Evolutionary conservation across 37 sponge, comb jelly and placozoan genomes (phyloP).

Genomic region (Spongilla lacustris): DNA sequence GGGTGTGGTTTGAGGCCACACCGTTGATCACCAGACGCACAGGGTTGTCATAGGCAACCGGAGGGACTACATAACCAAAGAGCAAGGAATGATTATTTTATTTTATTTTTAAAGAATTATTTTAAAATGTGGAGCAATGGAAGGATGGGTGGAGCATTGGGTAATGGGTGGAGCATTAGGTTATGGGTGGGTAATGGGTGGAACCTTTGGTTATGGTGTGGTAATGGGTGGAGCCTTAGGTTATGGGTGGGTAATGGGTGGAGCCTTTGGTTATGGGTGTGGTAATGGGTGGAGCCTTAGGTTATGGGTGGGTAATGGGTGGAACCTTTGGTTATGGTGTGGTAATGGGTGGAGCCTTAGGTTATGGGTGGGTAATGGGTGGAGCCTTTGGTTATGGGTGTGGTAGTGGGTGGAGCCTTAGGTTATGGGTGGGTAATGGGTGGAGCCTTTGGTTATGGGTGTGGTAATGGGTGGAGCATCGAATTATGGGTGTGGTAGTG

Average conservation of each 20-base stretch:
- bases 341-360: neutral
- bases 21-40: slow-evolving; percentile 11
- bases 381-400: neutral
- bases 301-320: too few relatives aligned
- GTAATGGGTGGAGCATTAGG: neutral
- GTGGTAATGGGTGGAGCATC: too few relatives aligned
- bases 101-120: too few relatives aligned
- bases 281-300: neutral
- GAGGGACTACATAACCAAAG: neutral
- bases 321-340: too few relatives aligned
- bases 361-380: neutral
- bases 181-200: too few relatives aligned
- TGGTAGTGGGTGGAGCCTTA: neutral
- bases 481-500: too few relatives aligned
- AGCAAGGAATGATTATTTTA: neutral
- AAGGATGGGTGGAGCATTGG: too few relatives aligned
- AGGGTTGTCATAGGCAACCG: neutral
- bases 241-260: neutral
- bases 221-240: neutral
- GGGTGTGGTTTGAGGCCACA: neutral
- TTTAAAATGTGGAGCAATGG: too few relatives aligned
- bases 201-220: too few relatives aligned
- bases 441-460: too few relatives aligned
- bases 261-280: neutral
- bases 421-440: too few relatives aligned